Conservation (phyloP, 2,888 invertebrate genomes). For the Aplocera efformata region DNA sequence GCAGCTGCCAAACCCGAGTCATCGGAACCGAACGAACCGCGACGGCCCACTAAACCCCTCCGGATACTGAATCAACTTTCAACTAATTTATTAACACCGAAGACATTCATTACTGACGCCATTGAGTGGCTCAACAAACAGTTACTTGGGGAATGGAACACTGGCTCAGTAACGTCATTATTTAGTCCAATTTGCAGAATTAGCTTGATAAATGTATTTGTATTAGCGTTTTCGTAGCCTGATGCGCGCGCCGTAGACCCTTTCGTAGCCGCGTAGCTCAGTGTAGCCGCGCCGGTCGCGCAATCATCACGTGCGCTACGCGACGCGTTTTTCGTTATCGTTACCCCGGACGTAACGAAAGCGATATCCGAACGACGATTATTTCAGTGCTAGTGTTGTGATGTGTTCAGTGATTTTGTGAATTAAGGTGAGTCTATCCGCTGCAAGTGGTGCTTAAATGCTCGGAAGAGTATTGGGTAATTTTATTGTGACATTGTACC, state of each 20-base stretch:
- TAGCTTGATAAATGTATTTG: slow-evolving; percentile 76
- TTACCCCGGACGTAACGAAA: slow-evolving; percentile 10
- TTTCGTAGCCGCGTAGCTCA: slow-evolving; percentile 46
- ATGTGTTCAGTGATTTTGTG: slow-evolving; percentile 34
- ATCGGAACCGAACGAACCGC: slow-evolving; percentile 38
- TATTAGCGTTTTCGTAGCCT: slow-evolving; percentile 67
- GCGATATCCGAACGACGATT: slow-evolving; percentile 29
- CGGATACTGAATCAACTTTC: slow-evolving; percentile 49
- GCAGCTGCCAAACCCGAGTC: slow-evolving; percentile 29
- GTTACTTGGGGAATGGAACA: slow-evolving; percentile 48
- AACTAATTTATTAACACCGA: slow-evolving; percentile 59
- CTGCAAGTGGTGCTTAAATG: slow-evolving; percentile 4
- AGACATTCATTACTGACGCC: slow-evolving; percentile 55
- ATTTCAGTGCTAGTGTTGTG: slow-evolving; percentile 36
- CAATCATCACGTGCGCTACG: slow-evolving; percentile 38
- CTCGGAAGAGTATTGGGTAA: slow-evolving; percentile 5
- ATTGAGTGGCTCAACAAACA: slow-evolving; percentile 55
- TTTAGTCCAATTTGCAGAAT: slow-evolving; percentile 76
- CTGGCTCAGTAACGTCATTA: slow-evolving; percentile 65
- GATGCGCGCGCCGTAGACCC: slow-evolving; percentile 71
- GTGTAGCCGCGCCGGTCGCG: slow-evolving; percentile 47
- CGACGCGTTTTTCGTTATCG: slow-evolving; percentile 2
- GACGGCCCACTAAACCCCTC: slow-evolving; percentile 33
- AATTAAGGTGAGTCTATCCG: slow-evolving; percentile 28
- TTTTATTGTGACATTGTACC: slow-evolving; percentile 23